These are phyloP conservation scores for Eumaeus atala DNA, from an alignment of 1,140 invertebrate genomes.

Conservation along the genomic window DNA sequence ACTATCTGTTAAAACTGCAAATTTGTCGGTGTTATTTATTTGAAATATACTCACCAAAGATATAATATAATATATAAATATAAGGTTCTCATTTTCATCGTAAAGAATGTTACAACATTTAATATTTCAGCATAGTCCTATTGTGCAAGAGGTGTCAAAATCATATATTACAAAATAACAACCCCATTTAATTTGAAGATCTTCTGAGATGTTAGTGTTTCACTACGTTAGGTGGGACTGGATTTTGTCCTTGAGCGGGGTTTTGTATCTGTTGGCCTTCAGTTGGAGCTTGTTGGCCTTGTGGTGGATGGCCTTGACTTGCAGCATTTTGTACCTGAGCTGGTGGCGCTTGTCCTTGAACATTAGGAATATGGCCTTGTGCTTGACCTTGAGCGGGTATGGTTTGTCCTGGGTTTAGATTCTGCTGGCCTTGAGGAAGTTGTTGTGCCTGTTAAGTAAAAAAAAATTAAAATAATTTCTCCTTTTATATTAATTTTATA, in stretches of 20 bases:
- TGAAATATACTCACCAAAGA: too few species aligned
- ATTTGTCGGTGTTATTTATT: too few species aligned
- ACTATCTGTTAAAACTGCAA: too few species aligned
- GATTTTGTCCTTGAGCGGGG: slow-evolving; percentile 23
- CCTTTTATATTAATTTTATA: too few species aligned
- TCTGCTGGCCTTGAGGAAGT: slow-evolving; percentile 9
- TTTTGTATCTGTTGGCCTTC: slow-evolving; percentile 24
- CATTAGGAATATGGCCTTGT: slow-evolving; percentile 7
- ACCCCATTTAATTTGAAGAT: neutral
- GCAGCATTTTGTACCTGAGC: too few species aligned
- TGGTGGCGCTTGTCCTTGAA: slow-evolving; percentile 22
- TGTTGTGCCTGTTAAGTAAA: neutral
- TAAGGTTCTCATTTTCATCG: too few species aligned
- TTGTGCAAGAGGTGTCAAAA: too few species aligned
- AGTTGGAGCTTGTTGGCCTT: slow-evolving; percentile 13
- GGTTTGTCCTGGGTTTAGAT: neutral
- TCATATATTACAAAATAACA: too few species aligned
- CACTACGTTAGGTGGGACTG: slow-evolving; percentile 2
- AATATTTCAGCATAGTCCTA: too few species aligned
- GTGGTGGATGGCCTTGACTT: slow-evolving; percentile 20
- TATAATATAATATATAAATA: too few species aligned
- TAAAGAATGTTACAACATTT: too few species aligned
- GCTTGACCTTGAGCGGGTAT: slow-evolving; percentile 14
- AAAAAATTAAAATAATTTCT: too few species aligned
- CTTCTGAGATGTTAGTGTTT: neutral